phyloP scores from a whole-genome alignment of 2,888 invertebrate species.

The Syritta pipiens region DNA sequence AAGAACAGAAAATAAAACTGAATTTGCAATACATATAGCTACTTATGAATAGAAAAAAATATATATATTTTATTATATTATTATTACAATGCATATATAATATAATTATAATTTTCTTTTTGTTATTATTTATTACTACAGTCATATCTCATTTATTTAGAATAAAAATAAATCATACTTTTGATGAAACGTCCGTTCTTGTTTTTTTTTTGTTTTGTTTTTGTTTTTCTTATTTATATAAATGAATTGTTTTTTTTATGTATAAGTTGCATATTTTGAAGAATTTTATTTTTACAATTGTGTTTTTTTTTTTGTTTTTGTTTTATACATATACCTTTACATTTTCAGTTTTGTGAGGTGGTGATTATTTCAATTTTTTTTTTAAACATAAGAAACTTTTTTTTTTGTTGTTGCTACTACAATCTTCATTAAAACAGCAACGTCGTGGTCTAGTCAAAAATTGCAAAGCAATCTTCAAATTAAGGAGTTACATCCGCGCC shows the following conservation, averaged over 20 bases:
- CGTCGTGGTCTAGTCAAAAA: too few species aligned
- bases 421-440: not conserved
- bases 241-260: conserved; percentile 23
- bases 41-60: conserved; percentile 46
- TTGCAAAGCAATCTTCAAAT: too few species aligned
- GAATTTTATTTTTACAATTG: conserved; percentile 20
- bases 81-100: conserved; percentile 43
- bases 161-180: conserved; percentile 47
- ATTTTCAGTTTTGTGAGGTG: conserved; percentile 41
- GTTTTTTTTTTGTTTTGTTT: not conserved
- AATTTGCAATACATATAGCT: conserved; percentile 37
- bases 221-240: conserved; percentile 33
- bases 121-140: conserved; percentile 44
- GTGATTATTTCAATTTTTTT: conserved; percentile 40
- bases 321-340: conserved; percentile 35
- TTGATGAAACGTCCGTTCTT: conserved; percentile 12
- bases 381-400: conserved; percentile 22
- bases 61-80: conserved; percentile 19
- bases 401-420: conserved; percentile 14
- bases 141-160: conserved; percentile 50
- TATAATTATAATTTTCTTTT: too few species aligned
- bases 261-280: conserved; percentile 27
- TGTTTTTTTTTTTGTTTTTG: not conserved
- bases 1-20: not conserved
- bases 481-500: too few species aligned